Evolutionary conservation across 2,888 invertebrate genomes (phyloP), one percentile per base, ranked within the genome.

Genomic region (Cotesia congregata): DNA sequence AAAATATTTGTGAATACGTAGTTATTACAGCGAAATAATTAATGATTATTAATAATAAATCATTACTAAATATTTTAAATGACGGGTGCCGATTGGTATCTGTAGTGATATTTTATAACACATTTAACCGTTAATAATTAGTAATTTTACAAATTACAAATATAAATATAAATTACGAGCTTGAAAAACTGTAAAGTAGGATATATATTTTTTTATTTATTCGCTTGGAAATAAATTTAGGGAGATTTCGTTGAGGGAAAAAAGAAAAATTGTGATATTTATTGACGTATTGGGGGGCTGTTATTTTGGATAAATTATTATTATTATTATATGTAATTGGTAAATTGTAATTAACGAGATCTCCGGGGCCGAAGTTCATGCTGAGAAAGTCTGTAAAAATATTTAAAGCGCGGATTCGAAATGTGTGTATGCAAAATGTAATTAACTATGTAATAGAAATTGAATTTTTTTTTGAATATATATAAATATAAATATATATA

Each of bases 31-130:
- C 4, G 3, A 12, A 50, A 12, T 50, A 12, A 50, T 50, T 12
- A 50, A 50, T 50, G 7, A 50, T 50, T 50, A 50, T 50, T 50
- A 50, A 12, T 20, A 20, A 20, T 30, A 30, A 12, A 50, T 50
- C 12, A 50, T 50, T 50, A 50, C 4, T 50, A 50, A 50, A 50
- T 12, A 50, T 50, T 12, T 12, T 12, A 50, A 50, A 50, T 83
- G 84, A 83, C 83, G 84, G 83, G 81, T 81, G 72, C 79, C 50
- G 80, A 79, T 67, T 38, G 30, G 77, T 80, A 84, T 84, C 85
- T 85, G 84, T 82, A 82, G 86, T 87, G 87, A 88, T 87, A 88
- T 84, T 86, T 86, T 84, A 86, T 87, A 85, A 84, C 85, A 86
- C 85, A 80, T 77, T 74, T 78, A 30, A 30, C 3, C 30, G 30